Evolutionary conservation across 2,113 vertebrate genomes (phyloP), one percentile per base, ranked within the genome.

Genomic region (Nyctereutes procyonoides): DNA sequence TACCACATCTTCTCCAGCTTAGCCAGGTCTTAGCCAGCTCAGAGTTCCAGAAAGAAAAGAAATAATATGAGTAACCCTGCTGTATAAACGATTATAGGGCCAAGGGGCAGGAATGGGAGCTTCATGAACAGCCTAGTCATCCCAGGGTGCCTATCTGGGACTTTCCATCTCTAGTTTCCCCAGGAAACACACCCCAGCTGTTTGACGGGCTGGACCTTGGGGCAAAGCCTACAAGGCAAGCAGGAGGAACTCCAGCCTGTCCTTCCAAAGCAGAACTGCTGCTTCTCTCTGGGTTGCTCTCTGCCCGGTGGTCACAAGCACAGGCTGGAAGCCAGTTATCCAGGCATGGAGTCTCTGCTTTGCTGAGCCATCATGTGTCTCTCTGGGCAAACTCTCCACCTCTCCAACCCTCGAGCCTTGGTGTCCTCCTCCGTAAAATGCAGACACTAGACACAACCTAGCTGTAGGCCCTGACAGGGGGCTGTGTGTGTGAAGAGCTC

Each of bases 171-270:
- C 11, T 16, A 1, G 28, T 53, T 35, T 76, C 56, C 76, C 58
- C 60, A 81, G 74, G 77, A 74, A 53, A n/a, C 43, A 30, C 17
- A n/a, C 1, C 48, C 35, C 14, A 51, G 32, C 65, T 19, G 26
- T 48, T 5, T 8, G 26, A 20, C 1, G 0, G 51, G 19, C 20
- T 30, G 17, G 24, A 63, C 63, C 63, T n/a, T 24, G 0, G 38
- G 22, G 38, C n/a, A 1, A 38, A 43, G 38, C 11, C 73, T 48
- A 7, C 82, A 53, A 26, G 55, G 43, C 1, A 5, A 35, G 22
- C 2, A 7, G 3, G 62, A 63, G 32, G 30, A 26, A 24, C 0
- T 55, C 12, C 4, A 38, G 22, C 20, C 2, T 0, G 51, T 38
- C 69, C 30, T 56, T 20, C 4, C 5, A 7, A n/a, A 62, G 28